phyloP scores from a whole-genome alignment of 2,113 vertebrate genomes.

The Desmodus rotundus region DNA sequence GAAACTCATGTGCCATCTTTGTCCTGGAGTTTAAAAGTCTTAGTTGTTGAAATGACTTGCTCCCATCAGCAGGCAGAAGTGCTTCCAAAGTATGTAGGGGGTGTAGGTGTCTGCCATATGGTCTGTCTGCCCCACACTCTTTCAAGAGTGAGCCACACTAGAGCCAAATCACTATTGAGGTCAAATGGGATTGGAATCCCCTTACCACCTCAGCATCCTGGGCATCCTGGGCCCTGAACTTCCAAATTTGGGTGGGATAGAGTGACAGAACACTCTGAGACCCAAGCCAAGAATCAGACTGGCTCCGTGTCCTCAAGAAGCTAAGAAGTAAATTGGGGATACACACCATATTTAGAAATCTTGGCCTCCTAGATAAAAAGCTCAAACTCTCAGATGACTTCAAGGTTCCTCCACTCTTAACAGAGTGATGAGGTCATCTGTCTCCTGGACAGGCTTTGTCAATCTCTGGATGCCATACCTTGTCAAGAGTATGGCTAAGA shows the following conservation, averaged over 20 bases:
- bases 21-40: neutral
- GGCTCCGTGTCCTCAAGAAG: neutral
- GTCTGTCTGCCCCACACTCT: neutral
- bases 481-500: neutral
- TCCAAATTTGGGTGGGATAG: neutral
- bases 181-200: neutral
- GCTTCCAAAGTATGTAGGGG: neutral
- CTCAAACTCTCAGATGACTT: neutral
- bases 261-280: neutral
- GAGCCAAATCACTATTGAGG: neutral
- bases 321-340: neutral
- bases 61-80: neutral
- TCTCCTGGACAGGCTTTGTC: neutral
- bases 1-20: neutral
- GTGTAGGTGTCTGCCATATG: neutral
- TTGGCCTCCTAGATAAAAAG: neutral
- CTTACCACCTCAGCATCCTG: neutral
- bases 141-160: neutral
- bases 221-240: neutral
- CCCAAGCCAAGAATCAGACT: neutral
- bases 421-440: neutral
- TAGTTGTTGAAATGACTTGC: neutral
- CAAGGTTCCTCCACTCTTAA: neutral
- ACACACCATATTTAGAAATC: neutral
- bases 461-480: neutral